Percentiles rank a stretch among this genome's conserved stretches.
Conservation (phyloP, 2,113 vertebrate species). For the Xyrauchen texanus region DNA sequence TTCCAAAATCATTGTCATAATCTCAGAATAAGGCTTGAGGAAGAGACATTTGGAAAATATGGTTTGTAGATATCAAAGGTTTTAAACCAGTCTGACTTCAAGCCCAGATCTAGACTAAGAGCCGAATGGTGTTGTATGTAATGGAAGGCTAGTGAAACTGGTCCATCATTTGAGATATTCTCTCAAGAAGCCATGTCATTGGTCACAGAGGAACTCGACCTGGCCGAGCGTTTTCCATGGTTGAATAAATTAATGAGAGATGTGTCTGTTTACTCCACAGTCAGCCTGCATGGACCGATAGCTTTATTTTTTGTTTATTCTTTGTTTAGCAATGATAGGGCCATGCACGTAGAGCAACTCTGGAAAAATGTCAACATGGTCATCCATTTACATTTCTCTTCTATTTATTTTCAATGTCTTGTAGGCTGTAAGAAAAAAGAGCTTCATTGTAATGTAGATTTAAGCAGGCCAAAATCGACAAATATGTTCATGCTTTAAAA, state of each 20-base stretch:
- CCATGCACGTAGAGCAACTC: too few relatives aligned
- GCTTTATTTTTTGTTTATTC: not conserved
- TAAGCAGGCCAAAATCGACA: not conserved
- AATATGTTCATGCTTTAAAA: slow-evolving; percentile 38
- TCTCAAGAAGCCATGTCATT: slow-evolving; percentile 39
- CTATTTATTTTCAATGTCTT: slow-evolving; percentile 10
- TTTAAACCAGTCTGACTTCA: slow-evolving; percentile 10
- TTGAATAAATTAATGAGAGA: slow-evolving; percentile 58
- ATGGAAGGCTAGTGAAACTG: slow-evolving; percentile 33
- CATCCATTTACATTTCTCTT: slow-evolving; percentile 20
- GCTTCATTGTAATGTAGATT: slow-evolving; percentile 6
- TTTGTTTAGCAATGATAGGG: too few relatives aligned
- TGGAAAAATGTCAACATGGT: too few relatives aligned
- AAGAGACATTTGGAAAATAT: not conserved
- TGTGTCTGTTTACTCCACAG: slow-evolving; percentile 45
- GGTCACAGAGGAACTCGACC: slow-evolving; percentile 48
- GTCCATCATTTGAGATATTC: slow-evolving; percentile 16
- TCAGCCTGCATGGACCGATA: not conserved
- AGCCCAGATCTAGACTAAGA: not conserved
- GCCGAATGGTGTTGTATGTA: slow-evolving; percentile 32
- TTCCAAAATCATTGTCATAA: too few relatives aligned
- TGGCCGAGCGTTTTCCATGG: slow-evolving; percentile 46
- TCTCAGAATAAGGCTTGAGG: not conserved
- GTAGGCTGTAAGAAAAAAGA: slow-evolving; percentile 30
- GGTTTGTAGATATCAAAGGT: not conserved